phyloP scores from a whole-genome alignment of 1,140 invertebrate species.

The Neodiprion lecontei region DNA sequence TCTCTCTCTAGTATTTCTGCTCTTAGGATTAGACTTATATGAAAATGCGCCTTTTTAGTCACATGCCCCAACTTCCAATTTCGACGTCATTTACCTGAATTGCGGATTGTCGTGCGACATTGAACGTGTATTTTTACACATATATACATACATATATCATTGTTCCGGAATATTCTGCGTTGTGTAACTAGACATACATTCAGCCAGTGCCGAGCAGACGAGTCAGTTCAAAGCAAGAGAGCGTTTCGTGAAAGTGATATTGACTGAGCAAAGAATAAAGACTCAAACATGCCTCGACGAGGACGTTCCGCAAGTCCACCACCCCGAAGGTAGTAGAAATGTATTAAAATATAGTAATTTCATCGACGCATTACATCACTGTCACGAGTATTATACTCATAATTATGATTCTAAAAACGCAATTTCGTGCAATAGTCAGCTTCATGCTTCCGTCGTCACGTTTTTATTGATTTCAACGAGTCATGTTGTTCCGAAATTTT shows the following conservation, averaged over 20 bases:
- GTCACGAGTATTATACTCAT: constrained; percentile 13
- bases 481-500: too few species aligned
- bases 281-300: constrained; percentile 73
- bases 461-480: too few species aligned
- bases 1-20: too few species aligned
- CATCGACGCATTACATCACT: constrained; percentile 27
- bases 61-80: too few species aligned
- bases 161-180: not conserved
- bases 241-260: not conserved
- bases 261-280: not conserved
- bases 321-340: constrained; percentile 59
- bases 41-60: too few species aligned
- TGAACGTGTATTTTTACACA: not conserved
- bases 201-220: not conserved
- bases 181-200: not conserved
- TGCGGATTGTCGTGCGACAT: too few species aligned
- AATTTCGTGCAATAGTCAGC: too few species aligned
- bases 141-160: not conserved
- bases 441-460: too few species aligned
- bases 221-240: not conserved
- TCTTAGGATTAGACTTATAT: too few species aligned
- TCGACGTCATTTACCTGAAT: too few species aligned
- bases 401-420: too few species aligned
- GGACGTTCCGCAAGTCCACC: constrained; percentile 76
- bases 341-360: too few species aligned